Conservation (phyloP, 2,113 vertebrate genomes). For the Daphoenositta chrysoptera region DNA sequence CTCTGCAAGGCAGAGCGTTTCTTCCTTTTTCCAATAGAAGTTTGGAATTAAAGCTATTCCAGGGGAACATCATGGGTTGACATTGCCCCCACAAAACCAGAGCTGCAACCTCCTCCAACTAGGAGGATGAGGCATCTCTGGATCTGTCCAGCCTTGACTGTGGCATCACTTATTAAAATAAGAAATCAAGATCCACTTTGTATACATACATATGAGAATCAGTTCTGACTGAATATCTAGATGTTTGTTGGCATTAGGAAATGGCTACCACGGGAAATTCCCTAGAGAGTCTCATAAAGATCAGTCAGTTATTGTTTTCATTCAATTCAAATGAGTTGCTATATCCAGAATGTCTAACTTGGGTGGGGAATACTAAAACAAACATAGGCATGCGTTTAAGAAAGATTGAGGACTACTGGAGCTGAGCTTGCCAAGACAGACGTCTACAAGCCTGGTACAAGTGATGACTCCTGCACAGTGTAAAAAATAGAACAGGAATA, state of each 20-base stretch:
- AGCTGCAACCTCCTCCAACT: neutral
- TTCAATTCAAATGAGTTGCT: neutral
- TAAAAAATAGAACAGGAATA: neutral
- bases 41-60: neutral
- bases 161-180: neutral
- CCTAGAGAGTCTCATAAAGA: neutral
- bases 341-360: neutral
- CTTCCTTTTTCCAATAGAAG: neutral
- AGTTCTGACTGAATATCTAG: neutral
- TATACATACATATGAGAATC: neutral
- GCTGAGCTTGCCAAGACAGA: neutral
- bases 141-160: neutral
- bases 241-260: neutral
- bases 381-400: neutral
- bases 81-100: too few species aligned
- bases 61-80: neutral
- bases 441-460: neutral
- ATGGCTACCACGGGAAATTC: neutral
- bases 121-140: neutral
- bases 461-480: neutral
- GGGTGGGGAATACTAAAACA: neutral
- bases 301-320: neutral
- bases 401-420: neutral
- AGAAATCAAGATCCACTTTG: neutral
- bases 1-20: neutral